A percentile compares a stretch with the other conserved stretches of the same genome.
These are phyloP conservation scores for Drosophila athabasca DNA, from an alignment of 1,140 invertebrate genomes.

Conservation along the genomic window DNA sequence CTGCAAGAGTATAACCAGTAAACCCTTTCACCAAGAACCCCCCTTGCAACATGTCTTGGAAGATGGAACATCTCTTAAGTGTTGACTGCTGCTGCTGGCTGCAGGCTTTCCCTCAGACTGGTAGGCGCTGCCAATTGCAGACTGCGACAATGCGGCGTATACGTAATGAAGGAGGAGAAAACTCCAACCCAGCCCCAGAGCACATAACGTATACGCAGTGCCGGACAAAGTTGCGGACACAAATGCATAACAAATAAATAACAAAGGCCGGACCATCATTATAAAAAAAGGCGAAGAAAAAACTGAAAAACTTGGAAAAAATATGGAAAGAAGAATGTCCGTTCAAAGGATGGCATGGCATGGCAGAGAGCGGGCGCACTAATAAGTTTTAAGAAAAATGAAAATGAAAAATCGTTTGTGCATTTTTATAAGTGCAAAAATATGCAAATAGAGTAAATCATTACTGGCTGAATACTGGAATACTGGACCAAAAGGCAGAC, in stretches of 20 bases:
- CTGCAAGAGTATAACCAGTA: too few species aligned
- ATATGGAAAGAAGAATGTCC: slow-evolving; percentile 10
- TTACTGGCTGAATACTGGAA: slow-evolving; percentile 34
- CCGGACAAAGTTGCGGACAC: slow-evolving; percentile 34
- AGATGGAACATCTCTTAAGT: slow-evolving; percentile 39
- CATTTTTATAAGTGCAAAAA: slow-evolving; percentile 83
- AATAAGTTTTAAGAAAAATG: slow-evolving; percentile 80
- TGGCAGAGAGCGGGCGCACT: slow-evolving; percentile 47
- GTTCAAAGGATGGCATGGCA: slow-evolving; percentile 51
- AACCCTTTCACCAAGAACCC: too few species aligned
- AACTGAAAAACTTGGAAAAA: slow-evolving; percentile 13
- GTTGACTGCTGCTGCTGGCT: slow-evolving; percentile 13
- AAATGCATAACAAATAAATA: slow-evolving; percentile 79
- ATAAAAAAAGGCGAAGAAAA: slow-evolving; percentile 30
- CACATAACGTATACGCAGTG: slow-evolving; percentile 63
- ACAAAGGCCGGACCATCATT: slow-evolving; percentile 60
- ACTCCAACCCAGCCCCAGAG: neutral
- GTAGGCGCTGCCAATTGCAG: slow-evolving; percentile 76
- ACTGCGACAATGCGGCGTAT: slow-evolving; percentile 70
- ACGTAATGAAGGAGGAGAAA: slow-evolving; percentile 42
- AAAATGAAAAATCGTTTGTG: slow-evolving; percentile 82
- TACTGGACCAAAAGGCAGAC: slow-evolving; percentile 70
- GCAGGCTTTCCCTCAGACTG: slow-evolving; percentile 64
- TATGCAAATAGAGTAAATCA: slow-evolving; percentile 82
- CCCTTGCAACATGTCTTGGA: slow-evolving; percentile 38